These are phyloP conservation scores for Beris morrisii DNA, from an alignment of 2,888 invertebrate species.

Conservation along the genomic window DNA sequence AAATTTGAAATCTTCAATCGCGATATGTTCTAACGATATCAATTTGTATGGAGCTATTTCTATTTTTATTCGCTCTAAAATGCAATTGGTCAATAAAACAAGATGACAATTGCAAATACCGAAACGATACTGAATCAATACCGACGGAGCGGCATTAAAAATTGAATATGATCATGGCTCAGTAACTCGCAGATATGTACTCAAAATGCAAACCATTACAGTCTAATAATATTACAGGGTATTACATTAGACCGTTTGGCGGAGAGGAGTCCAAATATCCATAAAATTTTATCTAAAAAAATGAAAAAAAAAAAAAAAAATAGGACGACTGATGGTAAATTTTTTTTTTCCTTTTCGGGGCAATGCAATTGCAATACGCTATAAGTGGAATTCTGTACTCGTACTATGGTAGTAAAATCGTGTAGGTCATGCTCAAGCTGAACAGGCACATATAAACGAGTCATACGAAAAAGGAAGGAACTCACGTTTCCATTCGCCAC, in stretches of 20 bases:
- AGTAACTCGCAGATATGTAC: constrained; percentile 17
- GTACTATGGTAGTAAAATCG: neutral
- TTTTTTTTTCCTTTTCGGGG: neutral
- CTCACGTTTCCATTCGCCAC: constrained; percentile 35
- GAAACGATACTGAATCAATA: constrained; percentile 6
- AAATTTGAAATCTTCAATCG: too few species aligned
- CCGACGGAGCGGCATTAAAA: constrained; percentile 33
- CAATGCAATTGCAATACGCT: neutral
- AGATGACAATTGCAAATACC: too few species aligned
- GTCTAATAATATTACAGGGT: constrained; percentile 35
- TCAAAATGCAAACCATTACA: constrained; percentile 31
- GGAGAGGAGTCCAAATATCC: constrained; percentile 30
- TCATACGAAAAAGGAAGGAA: constrained; percentile 38
- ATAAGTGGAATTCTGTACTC: neutral
- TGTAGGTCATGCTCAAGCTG: too few species aligned
- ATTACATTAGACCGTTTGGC: constrained; percentile 31
- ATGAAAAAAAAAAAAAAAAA: constrained; percentile 24
- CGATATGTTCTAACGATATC: too few species aligned
- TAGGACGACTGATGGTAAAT: constrained; percentile 10
- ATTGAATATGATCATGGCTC: constrained; percentile 24
- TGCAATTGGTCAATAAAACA: too few species aligned
- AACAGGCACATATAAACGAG: neutral
- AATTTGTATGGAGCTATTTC: too few species aligned
- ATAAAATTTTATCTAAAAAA: constrained; percentile 34
- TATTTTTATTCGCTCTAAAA: too few species aligned